Conservation (phyloP, 2,113 vertebrate genomes). For the Nannobrachium achirus region DNA sequence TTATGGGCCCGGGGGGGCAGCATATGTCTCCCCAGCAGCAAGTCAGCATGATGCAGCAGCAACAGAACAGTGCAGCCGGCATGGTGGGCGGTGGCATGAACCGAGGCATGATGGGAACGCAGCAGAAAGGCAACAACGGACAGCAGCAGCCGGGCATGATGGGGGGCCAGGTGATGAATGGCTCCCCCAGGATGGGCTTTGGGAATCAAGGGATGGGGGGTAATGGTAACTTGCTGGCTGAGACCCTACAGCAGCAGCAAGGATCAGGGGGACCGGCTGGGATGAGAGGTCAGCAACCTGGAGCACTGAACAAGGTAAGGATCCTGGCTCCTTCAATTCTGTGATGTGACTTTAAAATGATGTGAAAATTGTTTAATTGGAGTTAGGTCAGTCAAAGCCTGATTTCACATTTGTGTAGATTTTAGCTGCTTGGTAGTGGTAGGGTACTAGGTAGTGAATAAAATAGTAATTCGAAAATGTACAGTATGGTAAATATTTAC, state of each 20-base stretch:
- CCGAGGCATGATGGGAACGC: slow-evolving; percentile 78
- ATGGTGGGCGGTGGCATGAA: slow-evolving; percentile 77
- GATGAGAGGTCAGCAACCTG: slow-evolving; percentile 90
- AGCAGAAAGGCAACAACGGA: slow-evolving; percentile 81
- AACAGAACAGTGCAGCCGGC: slow-evolving; percentile 76
- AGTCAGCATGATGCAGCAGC: slow-evolving; percentile 88
- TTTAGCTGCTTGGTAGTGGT: too few relatives aligned
- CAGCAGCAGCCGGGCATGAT: slow-evolving; percentile 82
- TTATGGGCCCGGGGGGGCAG: slow-evolving; percentile 77
- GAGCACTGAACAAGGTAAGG: slow-evolving; percentile 87
- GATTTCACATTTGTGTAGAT: too few relatives aligned
- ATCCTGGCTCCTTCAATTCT: background rate
- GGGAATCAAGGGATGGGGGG: slow-evolving; percentile 87
- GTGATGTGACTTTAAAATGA: background rate
- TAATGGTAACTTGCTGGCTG: slow-evolving; percentile 88
- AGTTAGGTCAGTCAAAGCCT: background rate
- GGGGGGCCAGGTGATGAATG: slow-evolving; percentile 92
- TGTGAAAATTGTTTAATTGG: background rate
- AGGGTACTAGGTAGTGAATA: too few relatives aligned
- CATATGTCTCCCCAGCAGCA: slow-evolving; percentile 81
- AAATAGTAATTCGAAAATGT: background rate
- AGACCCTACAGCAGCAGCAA: slow-evolving; percentile 89
- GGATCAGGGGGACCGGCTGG: slow-evolving; percentile 83
- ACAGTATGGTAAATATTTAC: too few relatives aligned
- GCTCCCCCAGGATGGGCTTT: slow-evolving; percentile 93